A percentile compares a stretch with the other conserved stretches of the same genome.
These are phyloP conservation scores for Emys orbicularis DNA, from an alignment of 2,797 vertebrate genomes.

Conservation along the genomic window DNA sequence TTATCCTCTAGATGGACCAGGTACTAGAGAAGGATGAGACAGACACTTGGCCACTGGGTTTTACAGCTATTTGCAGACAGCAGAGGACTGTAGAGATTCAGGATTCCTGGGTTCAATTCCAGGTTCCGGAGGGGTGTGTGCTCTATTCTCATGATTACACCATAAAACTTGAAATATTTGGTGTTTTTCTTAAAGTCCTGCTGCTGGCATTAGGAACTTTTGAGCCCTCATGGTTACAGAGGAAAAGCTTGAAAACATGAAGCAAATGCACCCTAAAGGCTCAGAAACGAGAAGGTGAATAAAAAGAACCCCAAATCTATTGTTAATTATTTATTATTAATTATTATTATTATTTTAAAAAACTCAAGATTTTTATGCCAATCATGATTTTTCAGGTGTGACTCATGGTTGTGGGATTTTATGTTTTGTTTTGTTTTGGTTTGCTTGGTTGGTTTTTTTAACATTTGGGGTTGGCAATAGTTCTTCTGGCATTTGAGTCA, in stretches of 20 bases:
- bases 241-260: not conserved
- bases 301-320: too few relatives aligned
- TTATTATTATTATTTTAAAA: not conserved
- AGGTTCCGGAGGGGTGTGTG: not conserved
- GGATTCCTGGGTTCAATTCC: not conserved
- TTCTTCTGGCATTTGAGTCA: not conserved
- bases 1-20: not conserved
- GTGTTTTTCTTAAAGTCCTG: not conserved
- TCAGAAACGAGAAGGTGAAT: not conserved
- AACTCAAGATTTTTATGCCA: not conserved
- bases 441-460: not conserved
- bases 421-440: not conserved
- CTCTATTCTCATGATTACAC: not conserved
- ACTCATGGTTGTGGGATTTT: not conserved
- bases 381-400: not conserved
- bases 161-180: not conserved
- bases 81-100: not conserved
- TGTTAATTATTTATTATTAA: too few relatives aligned
- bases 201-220: not conserved
- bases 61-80: not conserved
- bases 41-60: not conserved
- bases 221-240: not conserved
- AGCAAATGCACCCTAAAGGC: not conserved
- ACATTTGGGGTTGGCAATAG: not conserved
- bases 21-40: not conserved